Evolutionary conservation across 1,140 invertebrate species (phyloP).

Genomic region (Drosophila obscura): DNA sequence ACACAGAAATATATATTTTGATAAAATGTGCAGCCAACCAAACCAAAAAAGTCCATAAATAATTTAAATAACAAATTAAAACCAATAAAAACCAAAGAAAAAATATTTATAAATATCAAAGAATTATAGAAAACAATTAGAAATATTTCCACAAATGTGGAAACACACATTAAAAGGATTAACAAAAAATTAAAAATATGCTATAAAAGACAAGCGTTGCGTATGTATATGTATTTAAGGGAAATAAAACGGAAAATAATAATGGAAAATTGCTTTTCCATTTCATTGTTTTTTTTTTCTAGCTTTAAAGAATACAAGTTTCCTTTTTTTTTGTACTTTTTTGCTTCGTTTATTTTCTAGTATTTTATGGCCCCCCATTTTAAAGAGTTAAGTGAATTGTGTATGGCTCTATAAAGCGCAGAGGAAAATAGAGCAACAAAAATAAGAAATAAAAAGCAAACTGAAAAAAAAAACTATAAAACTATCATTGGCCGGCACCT

Average conservation of each 20-base stretch:
- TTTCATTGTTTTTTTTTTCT: neutral
- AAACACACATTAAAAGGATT: neutral
- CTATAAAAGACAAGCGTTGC: too few relatives aligned
- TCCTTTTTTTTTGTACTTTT: constrained; percentile 6
- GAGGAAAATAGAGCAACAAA: constrained; percentile 24
- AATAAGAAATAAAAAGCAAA: constrained; percentile 45
- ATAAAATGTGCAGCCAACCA: constrained; percentile 33
- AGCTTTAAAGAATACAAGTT: neutral
- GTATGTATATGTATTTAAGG: too few relatives aligned
- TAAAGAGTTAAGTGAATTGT: constrained; percentile 40
- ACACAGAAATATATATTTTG: constrained; percentile 58
- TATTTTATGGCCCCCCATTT: constrained; percentile 11
- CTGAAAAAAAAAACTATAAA: constrained; percentile 34
- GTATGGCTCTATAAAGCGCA: constrained; percentile 18
- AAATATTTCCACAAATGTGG: constrained; percentile 3
- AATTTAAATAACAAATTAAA: neutral
- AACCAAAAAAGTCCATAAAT: constrained; percentile 9
- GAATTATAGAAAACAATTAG: constrained; percentile 1
- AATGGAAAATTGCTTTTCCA: constrained; percentile 6
- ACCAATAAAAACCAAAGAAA: constrained; percentile 10
- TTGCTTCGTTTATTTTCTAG: constrained; percentile 43
- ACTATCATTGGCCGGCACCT: constrained; percentile 43
- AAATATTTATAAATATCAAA: constrained; percentile 11
- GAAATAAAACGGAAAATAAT: constrained; percentile 10
- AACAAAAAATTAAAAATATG: neutral